phyloP scores from a whole-genome alignment of 1,140 invertebrate species.

The Drosophila tropicalis region DNA sequence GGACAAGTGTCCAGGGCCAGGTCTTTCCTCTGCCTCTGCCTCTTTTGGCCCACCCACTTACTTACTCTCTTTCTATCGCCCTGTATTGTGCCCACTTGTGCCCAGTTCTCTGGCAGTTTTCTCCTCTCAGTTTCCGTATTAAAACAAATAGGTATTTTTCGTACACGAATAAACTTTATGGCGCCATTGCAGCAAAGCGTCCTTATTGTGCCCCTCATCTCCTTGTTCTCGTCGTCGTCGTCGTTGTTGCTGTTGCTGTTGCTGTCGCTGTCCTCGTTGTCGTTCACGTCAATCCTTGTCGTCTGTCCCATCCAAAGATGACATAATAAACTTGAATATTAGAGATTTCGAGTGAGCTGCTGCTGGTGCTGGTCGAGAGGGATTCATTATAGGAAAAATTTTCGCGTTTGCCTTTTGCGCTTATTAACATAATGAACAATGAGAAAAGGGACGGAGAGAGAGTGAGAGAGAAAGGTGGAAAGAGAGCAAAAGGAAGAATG shows the following conservation, averaged over 20 bases:
- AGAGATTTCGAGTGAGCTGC: slow-evolving; percentile 50
- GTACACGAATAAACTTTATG: slow-evolving; percentile 67
- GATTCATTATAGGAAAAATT: slow-evolving; percentile 43
- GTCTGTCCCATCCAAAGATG: slow-evolving; percentile 38
- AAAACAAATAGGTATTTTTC: slow-evolving; percentile 49
- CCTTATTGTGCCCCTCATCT: slow-evolving; percentile 27
- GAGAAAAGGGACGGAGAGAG: slow-evolving; percentile 27
- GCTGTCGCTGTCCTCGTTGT: slow-evolving; percentile 28
- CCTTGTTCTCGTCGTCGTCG: slow-evolving; percentile 27
- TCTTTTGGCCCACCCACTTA: not conserved
- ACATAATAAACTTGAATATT: slow-evolving; percentile 66
- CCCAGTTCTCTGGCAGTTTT: slow-evolving; percentile 3
- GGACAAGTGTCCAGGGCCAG: slow-evolving; percentile 1
- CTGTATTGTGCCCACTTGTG: not conserved
- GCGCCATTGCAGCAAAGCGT: slow-evolving; percentile 59
- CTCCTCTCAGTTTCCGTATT: slow-evolving; percentile 20
- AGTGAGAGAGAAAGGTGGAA: slow-evolving; percentile 23
- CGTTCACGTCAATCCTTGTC: slow-evolving; percentile 22
- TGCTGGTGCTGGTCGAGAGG: slow-evolving; percentile 10
- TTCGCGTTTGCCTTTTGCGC: slow-evolving; percentile 42
- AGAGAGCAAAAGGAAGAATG: not conserved
- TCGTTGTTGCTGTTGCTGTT: not conserved
- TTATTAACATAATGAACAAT: slow-evolving; percentile 79
- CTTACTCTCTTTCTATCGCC: not conserved
- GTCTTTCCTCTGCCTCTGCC: slow-evolving; percentile 11